phyloP scores from a whole-genome alignment of 1,140 invertebrate genomes.

The Leptonema lineaticorne region DNA sequence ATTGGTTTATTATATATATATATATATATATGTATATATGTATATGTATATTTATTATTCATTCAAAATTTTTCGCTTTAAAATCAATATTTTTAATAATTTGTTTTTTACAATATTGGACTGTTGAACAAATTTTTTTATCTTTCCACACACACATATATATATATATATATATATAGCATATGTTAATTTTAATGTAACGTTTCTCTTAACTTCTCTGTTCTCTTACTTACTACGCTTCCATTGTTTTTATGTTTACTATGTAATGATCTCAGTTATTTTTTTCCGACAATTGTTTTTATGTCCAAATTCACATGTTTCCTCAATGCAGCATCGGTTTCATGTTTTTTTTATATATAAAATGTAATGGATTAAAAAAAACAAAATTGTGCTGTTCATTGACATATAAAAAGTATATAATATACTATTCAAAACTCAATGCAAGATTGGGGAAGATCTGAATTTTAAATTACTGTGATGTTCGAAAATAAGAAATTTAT shows the following conservation, averaged over 20 bases:
- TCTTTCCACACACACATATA: no score
- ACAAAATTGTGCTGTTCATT: not conserved
- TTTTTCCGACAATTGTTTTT: constrained; percentile 38
- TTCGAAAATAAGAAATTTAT: constrained; percentile 41
- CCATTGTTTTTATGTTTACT: constrained; percentile 20
- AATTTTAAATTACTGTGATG: constrained; percentile 41
- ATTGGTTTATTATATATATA: not conserved
- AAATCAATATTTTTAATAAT: not conserved
- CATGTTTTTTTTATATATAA: no score
- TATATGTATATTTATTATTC: no score
- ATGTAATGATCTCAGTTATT: constrained; percentile 40
- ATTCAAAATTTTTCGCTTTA: not conserved
- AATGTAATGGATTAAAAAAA: no score
- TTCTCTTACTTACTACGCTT: not conserved
- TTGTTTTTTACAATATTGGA: no score
- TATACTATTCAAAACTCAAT: constrained; percentile 15
- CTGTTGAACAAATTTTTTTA: constrained; percentile 10
- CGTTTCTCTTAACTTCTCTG: no score
- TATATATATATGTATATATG: no score
- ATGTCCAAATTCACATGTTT: constrained; percentile 23
- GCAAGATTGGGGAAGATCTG: constrained; percentile 40
- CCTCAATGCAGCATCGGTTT: constrained; percentile 15
- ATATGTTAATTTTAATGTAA: not conserved
- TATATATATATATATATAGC: constrained; percentile 5
- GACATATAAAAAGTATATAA: not conserved